Evolutionary conservation across 2,888 invertebrate genomes (phyloP), one percentile per base, ranked within the genome.

Genomic region (Boloria euphrosyne): DNA sequence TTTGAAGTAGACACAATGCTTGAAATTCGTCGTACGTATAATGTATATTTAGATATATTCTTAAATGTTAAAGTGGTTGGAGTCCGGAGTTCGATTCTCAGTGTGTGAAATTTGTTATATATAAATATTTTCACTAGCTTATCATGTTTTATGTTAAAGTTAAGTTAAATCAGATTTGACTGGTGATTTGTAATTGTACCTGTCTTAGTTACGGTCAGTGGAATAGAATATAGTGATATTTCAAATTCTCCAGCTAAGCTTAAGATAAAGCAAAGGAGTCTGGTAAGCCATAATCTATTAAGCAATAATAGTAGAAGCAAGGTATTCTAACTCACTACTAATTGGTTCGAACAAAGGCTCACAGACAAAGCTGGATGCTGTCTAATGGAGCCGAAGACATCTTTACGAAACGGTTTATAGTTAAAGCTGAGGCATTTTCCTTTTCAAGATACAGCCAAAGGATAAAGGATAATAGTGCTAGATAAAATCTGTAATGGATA

Each of bases 311-410:
- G 70, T 65, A 70, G 58, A 62, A 61, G 70, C 69, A 68, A 71
- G 75, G 73, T 67, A 67, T 69, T 72, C 71, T 71, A 73, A 73
- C 73, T 72, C 71, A 71, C 70, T 73, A 74, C 81, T 84, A 84
- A 85, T 88, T 89, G 89, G 83, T 78, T 71, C 65, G 85, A 84
- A 89, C 89, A 89, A 89, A 85, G 84, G 79, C 73, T 73, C 74
- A 74, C 78, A 80, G 78, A 83, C 79, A 82, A 80, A 78, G 77
- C 79, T 74, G 72, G 74, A 75, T 71, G 73, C 76, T 74, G 71
- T 74, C 78, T 84, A 86, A 87, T 84, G 80, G 83, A 73, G 71
- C 76, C 74, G 74, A 74, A 76, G 80, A 80, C 82, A 80, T 82
- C 82, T 82, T 80, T 82, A 79, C 77, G 68, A 63, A 70, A 73